Percentiles rank a stretch among this genome's conserved stretches.
These are phyloP conservation scores for Apodemus sylvaticus DNA, from an alignment of 2,113 vertebrate genomes.

Conservation along the genomic window DNA sequence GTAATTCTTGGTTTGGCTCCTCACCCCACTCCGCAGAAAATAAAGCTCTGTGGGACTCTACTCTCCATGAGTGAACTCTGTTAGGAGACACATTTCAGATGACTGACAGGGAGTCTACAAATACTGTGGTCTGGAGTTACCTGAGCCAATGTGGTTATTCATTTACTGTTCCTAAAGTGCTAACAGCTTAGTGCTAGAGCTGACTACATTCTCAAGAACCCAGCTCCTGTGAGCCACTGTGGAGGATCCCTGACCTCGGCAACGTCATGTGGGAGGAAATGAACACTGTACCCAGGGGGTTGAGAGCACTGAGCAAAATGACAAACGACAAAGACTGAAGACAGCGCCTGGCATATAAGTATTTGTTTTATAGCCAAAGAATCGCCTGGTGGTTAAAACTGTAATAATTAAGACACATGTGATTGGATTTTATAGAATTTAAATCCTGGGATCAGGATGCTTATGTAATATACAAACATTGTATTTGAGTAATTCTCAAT, in stretches of 20 bases:
- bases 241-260: neutral
- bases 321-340: neutral
- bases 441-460: neutral
- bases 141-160: neutral
- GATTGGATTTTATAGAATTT: conserved; percentile 44
- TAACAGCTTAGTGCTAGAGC: neutral
- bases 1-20: neutral
- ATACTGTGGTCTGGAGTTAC: neutral
- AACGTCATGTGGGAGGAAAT: neutral
- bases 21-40: neutral
- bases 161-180: neutral
- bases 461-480: conserved; percentile 51
- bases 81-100: neutral
- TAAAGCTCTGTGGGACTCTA: neutral
- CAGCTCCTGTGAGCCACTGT: neutral
- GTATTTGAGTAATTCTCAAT: conserved; percentile 29
- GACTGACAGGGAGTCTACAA: neutral
- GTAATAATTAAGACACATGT: neutral
- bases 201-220: neutral
- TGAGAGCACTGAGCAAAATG: neutral
- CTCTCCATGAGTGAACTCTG: neutral
- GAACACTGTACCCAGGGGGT: neutral
- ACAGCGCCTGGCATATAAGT: neutral
- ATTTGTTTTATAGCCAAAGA: conserved; percentile 3
- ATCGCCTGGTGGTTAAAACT: neutral